These are phyloP conservation scores for Laticauda colubrina DNA, from an alignment of 2,113 vertebrate species.

Conservation along the genomic window DNA sequence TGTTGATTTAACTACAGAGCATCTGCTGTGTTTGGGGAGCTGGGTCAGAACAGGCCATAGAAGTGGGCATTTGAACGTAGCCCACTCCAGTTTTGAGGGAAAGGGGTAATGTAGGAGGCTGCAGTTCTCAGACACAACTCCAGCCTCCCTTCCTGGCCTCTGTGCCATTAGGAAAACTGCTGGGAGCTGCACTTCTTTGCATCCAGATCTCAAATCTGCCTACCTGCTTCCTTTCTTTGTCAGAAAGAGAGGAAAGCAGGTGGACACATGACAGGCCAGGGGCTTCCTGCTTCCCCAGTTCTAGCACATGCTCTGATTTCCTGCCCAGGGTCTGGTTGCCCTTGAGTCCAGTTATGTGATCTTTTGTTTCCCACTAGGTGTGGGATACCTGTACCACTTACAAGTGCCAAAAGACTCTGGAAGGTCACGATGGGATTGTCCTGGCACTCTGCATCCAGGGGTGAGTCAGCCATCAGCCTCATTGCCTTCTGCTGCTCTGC, in stretches of 20 bases:
- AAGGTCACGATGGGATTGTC: slow-evolving; percentile 97
- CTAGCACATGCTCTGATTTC: slow-evolving; percentile 28
- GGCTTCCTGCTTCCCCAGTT: slow-evolving; percentile 19
- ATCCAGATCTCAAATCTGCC: background rate
- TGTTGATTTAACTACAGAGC: too few relatives aligned
- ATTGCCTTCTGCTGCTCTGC: too few relatives aligned
- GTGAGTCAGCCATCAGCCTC: slow-evolving; percentile 65
- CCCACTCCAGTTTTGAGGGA: background rate
- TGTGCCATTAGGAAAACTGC: background rate
- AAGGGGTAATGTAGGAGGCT: background rate
- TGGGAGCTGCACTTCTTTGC: background rate
- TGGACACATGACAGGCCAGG: slow-evolving; percentile 25
- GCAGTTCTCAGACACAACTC: background rate
- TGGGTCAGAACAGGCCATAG: background rate
- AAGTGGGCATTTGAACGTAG: background rate
- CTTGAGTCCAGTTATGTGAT: background rate
- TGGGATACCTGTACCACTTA: slow-evolving; percentile 99
- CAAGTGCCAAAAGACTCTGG: slow-evolving; percentile 99
- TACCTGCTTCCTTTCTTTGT: slow-evolving; percentile 32
- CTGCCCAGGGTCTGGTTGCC: slow-evolving; percentile 14
- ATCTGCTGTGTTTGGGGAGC: too few relatives aligned
- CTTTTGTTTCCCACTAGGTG: slow-evolving; percentile 76
- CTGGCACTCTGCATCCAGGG: slow-evolving; percentile 97
- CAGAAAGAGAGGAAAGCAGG: slow-evolving; percentile 37
- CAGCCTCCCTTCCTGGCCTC: background rate